A percentile compares a stretch with the other conserved stretches of the same genome.
These are phyloP conservation scores for Heteropelma amictum DNA, from an alignment of 2,888 invertebrate species.

Conservation along the genomic window DNA sequence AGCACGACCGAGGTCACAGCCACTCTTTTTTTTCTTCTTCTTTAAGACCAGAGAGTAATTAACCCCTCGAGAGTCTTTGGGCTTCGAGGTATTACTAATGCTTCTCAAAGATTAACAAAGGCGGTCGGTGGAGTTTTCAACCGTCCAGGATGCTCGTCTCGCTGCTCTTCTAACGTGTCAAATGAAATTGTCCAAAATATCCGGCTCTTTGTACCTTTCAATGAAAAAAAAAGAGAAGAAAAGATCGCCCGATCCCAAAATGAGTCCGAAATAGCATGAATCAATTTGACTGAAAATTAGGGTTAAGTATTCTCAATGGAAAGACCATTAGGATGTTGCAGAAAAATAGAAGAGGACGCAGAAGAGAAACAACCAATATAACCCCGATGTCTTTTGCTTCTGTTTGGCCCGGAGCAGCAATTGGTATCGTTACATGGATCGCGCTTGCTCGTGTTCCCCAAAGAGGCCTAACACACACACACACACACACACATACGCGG, in stretches of 20 bases:
- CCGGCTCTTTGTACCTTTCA: no score
- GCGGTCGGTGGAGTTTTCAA: no score
- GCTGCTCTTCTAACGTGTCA: no score
- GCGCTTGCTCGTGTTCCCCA: slow-evolving; percentile 1
- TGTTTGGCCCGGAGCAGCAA: slow-evolving; percentile 39
- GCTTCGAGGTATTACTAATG: slow-evolving; percentile 23
- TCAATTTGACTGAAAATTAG: no score
- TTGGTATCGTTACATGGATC: slow-evolving; percentile 53
- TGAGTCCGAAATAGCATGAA: no score
- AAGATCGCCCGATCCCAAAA: no score
- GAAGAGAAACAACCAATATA: neutral
- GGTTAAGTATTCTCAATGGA: no score
- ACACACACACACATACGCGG: no score
- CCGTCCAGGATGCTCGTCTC: no score
- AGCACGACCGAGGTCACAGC: slow-evolving; percentile 1
- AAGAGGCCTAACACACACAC: slow-evolving; percentile 4
- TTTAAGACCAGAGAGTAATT: slow-evolving; percentile 45
- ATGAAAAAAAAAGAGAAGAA: no score
- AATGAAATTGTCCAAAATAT: no score
- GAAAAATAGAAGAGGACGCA: neutral
- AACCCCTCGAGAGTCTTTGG: slow-evolving; percentile 40
- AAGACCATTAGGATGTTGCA: neutral
- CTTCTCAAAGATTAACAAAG: neutral
- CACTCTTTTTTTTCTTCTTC: no score
- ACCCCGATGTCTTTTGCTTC: neutral